Base-by-base conservation (phyloP, 2,888 invertebrate genomes). In the Ernsta delagoae region DNA sequence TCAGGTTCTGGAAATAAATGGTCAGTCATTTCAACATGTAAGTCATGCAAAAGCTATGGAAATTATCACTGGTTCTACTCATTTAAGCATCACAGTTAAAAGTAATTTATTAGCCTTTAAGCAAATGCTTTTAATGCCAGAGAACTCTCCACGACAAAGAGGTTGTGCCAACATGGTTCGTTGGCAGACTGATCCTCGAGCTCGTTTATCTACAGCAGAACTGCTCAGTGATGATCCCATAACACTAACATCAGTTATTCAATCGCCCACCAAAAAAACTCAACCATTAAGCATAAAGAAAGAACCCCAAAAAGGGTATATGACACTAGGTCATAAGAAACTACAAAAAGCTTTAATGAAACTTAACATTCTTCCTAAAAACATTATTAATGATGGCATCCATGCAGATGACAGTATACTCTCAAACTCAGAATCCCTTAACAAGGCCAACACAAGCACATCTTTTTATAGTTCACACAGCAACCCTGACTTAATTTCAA, bases 1-100 rank as follows among this genome's bases (percentile, higher is more conserved):
- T 94, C 99, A 99, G 94, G 98, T 99, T 73, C 94, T 99, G 76
- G 99, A 99, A 93, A 99, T 99, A 0, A 99, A 99, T 88, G 98
- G 99, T 39, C 98, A 99, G 85, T 98, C 97, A 81, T 98, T 99
- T 87, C 97, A 98, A 82, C 98, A 98, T 89, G 98, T 99, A 60
- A 97, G 97, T 78, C 97, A 98, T 86, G 96, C 97, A 59, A 96
- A 97, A 82, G 99, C 99, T 8, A 94, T 99, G 88, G 99, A 99
- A 90, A 96, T 99, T 73, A 95, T 99, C 12, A 95, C 97, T 75
- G 97, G 98, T 70, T 98, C 98, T 61, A 99, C 99, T 61, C 99
- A 99, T 93, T 94, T 99, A 72, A 98, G 98, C 86, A 97, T 99
- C 77, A 98, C 98, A 67, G 98, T 99, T 63, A 99, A 99, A 92